phyloP scores from a whole-genome alignment of 2,113 vertebrate genomes.

The Euleptes europaea region DNA sequence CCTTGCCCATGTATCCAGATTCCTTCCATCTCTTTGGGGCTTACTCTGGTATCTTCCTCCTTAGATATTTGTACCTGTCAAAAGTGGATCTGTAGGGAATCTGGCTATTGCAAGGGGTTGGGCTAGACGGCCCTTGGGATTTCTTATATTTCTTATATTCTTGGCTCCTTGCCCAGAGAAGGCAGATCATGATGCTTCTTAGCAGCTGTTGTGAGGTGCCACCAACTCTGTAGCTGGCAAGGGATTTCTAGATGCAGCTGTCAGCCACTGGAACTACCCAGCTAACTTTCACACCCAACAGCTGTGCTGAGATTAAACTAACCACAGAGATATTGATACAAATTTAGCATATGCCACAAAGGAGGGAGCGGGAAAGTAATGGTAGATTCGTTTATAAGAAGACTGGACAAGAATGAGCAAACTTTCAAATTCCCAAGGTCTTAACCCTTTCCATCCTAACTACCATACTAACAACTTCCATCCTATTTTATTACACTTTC shows the following conservation, averaged over 20 bases:
- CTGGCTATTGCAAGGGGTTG: neutral
- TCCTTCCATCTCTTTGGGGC: neutral
- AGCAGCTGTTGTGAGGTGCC: slow-evolving; percentile 13
- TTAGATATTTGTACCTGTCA: neutral
- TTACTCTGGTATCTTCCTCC: neutral
- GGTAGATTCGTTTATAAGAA: neutral
- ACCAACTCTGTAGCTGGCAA: slow-evolving; percentile 9
- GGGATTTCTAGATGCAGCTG: slow-evolving; percentile 15
- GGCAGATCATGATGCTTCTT: neutral
- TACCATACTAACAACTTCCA: no score
- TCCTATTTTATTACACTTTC: neutral
- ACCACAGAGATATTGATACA: slow-evolving; percentile 14
- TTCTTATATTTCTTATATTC: neutral
- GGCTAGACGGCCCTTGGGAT: neutral
- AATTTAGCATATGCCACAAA: neutral
- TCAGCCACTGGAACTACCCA: slow-evolving; percentile 11
- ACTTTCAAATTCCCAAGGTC: neutral
- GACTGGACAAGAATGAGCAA: neutral
- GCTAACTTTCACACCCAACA: slow-evolving; percentile 29
- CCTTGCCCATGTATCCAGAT: neutral
- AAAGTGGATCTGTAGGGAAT: neutral
- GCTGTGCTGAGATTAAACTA: slow-evolving; percentile 27
- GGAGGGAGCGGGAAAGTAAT: neutral
- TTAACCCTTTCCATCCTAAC: neutral
- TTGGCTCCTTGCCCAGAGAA: slow-evolving; percentile 4